phyloP scores from a whole-genome alignment of 2,797 vertebrate genomes.

The Atherinosoma microstoma region DNA sequence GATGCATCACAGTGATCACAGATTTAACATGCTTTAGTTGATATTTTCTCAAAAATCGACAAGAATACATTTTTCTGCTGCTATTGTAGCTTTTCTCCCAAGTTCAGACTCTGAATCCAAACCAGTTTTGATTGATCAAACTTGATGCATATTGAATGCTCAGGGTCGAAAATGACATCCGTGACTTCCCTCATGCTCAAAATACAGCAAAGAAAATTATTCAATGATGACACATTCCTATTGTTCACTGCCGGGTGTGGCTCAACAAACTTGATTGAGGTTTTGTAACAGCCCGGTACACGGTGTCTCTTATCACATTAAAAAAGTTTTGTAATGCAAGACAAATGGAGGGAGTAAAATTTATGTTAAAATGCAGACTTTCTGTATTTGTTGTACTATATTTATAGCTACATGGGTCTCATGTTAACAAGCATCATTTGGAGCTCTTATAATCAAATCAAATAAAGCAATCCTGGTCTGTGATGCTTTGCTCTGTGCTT shows the following conservation, averaged over 20 bases:
- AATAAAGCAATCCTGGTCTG: background rate
- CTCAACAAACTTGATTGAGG: conserved; percentile 24
- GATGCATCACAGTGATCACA: background rate
- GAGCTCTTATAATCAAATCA: background rate
- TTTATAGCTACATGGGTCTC: background rate
- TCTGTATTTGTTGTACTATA: background rate
- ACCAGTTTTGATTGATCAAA: background rate
- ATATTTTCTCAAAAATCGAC: too few relatives aligned
- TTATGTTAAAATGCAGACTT: background rate
- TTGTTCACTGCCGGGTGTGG: conserved; percentile 45
- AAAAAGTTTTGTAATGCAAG: background rate
- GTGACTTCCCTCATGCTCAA: background rate
- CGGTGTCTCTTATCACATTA: background rate
- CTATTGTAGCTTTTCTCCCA: background rate
- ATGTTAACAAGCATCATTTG: background rate
- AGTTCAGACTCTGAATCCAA: background rate
- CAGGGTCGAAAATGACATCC: background rate
- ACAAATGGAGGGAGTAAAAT: background rate
- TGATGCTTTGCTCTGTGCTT: background rate
- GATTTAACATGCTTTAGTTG: background rate
- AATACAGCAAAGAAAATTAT: conserved; percentile 17
- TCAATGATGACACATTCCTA: conserved; percentile 23
- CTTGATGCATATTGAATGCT: background rate
- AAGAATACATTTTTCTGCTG: background rate
- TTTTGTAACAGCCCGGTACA: conserved; percentile 1